Conservation (phyloP, 2,797 vertebrate genomes). For the Pangasius mekongensis region DNA sequence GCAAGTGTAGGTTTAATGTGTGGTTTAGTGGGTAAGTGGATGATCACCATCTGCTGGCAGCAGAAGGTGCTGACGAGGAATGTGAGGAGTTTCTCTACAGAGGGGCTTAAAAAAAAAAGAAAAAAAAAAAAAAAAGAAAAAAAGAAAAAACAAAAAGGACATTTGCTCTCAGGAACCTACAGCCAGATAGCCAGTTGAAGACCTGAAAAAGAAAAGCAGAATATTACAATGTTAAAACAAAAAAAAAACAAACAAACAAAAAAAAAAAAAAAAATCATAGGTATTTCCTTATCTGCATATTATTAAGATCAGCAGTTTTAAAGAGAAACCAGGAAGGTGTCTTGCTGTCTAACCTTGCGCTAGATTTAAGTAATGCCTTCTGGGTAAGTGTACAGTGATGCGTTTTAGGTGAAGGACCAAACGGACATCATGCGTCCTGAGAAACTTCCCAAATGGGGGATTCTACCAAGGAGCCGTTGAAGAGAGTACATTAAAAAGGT, state of each 20-base stretch:
- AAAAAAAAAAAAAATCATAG: no score
- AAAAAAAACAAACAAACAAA: no score
- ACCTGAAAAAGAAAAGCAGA: constrained; percentile 60
- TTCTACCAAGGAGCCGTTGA: background rate
- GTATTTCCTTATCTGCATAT: background rate
- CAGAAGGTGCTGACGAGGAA: background rate
- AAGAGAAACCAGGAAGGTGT: background rate
- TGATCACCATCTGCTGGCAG: constrained; percentile 24
- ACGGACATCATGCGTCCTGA: background rate
- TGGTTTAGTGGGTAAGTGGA: background rate
- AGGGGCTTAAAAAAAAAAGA: constrained; percentile 60
- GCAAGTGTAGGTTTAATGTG: background rate
- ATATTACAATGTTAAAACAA: background rate
- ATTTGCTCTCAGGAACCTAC: constrained; percentile 67
- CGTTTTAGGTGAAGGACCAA: background rate
- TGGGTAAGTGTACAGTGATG: background rate
- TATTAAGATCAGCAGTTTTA: background rate
- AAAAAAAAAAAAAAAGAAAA: constrained; percentile 63
- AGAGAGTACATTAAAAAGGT: background rate
- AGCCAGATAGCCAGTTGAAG: constrained; percentile 74
- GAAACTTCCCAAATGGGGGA: background rate
- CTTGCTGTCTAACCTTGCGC: background rate
- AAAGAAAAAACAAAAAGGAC: background rate
- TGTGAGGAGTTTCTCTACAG: constrained; percentile 22
- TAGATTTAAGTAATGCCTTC: background rate